Evolutionary conservation across 2,888 invertebrate species (phyloP), one percentile per base, ranked within the genome.

Genomic region (Phania funesta): DNA sequence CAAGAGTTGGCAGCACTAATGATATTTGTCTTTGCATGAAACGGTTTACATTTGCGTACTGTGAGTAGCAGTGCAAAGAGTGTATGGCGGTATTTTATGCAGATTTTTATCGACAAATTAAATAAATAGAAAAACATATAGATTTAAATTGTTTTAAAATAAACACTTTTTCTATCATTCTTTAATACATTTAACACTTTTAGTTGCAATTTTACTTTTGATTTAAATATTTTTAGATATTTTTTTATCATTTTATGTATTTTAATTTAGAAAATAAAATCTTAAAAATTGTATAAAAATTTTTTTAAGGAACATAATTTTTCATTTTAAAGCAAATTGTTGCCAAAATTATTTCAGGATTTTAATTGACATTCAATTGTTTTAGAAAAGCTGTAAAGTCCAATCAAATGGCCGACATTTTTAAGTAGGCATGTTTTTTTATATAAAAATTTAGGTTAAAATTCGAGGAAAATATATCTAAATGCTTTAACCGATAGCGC

Each of bases 311-410:
- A n/a, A n/a, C n/a, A n/a, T n/a, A n/a, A n/a, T 16, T 9, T 44
- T 44, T 41, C 13, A 24, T 24, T 41, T 22, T 2, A 9, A 2
- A 60, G 11, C 26, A 26, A 60, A 44, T 16, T 26, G 60, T 22
- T 60, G 60, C 60, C 60, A 60, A 60, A 22, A 16, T 18, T 44
- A 60, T 60, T 41, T 58, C 4, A 4, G 35, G 20, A 2, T 20
- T 38, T 38, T 41, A 60, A 60, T 41, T 60, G 24, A 35, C 24
- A 26, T 26, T 41, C 41, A 60, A 60, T 44, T 60, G 58, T 44
- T 22, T 5, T 18, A 18, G 5, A 35, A 20, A 20, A 56, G 7
- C 4, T 29, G 29, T 6, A n/a, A n/a, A n/a, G n/a, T n/a, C n/a
- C n/a, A n/a, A n/a, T n/a, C n/a, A n/a, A n/a, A n/a, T n/a, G n/a